phyloP scores from a whole-genome alignment of 2,113 vertebrate species.

The Melanotaenia duboulayi region DNA sequence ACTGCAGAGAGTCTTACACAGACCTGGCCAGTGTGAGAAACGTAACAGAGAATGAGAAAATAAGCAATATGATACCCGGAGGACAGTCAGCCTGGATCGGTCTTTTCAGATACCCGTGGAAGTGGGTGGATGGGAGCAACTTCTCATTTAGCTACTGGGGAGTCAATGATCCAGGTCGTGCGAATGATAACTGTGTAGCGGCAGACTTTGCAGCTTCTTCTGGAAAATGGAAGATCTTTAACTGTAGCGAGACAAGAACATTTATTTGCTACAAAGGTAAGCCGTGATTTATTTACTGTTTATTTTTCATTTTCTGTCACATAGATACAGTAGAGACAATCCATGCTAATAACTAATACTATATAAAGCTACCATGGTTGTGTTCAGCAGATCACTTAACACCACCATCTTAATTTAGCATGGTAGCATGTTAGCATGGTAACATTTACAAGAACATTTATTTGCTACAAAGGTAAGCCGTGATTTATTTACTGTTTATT shows the following conservation, averaged over 20 bases:
- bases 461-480: conserved; percentile 22
- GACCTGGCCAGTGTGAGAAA: conserved; percentile 24
- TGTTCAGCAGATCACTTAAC: too few relatives aligned
- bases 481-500: too few relatives aligned
- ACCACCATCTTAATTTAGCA: too few relatives aligned
- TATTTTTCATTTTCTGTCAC: too few relatives aligned
- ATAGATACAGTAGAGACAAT: too few relatives aligned
- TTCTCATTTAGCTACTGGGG: background rate
- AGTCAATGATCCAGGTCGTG: rapidly evolving
- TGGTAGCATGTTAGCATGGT: too few relatives aligned
- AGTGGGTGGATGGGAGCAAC: background rate
- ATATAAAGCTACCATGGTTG: too few relatives aligned
- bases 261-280: conserved; percentile 28
- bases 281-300: too few relatives aligned
- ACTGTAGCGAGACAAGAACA: rapidly evolving
- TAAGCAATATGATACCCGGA: background rate
- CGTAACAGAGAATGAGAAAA: background rate
- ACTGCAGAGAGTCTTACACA: conserved; percentile 13
- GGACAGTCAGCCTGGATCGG: conserved; percentile 22
- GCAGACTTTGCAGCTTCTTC: rapidly evolving
- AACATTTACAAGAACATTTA: too few relatives aligned
- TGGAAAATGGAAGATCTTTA: background rate
- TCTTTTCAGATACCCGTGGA: conserved; percentile 34
- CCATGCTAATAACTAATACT: too few relatives aligned
- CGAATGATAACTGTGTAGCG: rapidly evolving